Percentiles rank a stretch among this genome's conserved stretches.
Conservation (phyloP, 2,113 vertebrate species). For the Chaetodon auriga region DNA sequence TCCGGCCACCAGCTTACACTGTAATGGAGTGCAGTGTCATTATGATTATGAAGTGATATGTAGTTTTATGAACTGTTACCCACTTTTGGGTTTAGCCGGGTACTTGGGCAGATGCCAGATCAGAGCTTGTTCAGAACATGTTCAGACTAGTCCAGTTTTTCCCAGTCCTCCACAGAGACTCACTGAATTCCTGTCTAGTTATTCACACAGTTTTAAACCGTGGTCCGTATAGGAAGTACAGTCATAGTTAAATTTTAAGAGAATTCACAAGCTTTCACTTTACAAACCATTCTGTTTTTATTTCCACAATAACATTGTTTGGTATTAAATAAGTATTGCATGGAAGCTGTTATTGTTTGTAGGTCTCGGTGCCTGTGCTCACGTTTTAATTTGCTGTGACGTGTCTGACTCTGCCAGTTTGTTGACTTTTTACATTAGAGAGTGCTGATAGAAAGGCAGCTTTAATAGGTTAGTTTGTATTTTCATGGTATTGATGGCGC, state of each 20-base stretch:
- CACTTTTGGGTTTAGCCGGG: conserved; percentile 50
- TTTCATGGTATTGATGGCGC: conserved; percentile 38
- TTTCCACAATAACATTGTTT: background rate
- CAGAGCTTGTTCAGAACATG: conserved; percentile 63
- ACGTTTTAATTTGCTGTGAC: conserved; percentile 34
- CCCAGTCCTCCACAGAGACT: conserved; percentile 26
- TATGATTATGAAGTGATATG: conserved; percentile 56
- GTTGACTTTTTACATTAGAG: conserved; percentile 39
- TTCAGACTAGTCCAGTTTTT: conserved; percentile 65
- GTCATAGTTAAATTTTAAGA: conserved; percentile 14
- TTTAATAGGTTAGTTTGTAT: conserved; percentile 46
- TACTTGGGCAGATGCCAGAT: conserved; percentile 49
- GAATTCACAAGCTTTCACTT: background rate
- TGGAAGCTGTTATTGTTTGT: conserved; percentile 8
- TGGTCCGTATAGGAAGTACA: background rate
- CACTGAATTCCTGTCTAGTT: conserved; percentile 39
- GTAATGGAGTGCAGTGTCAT: conserved; percentile 48
- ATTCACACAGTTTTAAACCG: conserved; percentile 39
- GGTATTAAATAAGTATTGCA: background rate
- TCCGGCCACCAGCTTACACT: conserved; percentile 51
- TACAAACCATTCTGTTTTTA: background rate
- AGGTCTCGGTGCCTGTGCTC: background rate
- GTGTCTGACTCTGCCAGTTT: background rate
- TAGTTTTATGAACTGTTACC: conserved; percentile 57
- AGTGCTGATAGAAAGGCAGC: conserved; percentile 51